Evolutionary conservation across 1,140 invertebrate species (phyloP), one percentile per base, ranked within the genome.

Genomic region (Meloidogyne chitwoodi): DNA sequence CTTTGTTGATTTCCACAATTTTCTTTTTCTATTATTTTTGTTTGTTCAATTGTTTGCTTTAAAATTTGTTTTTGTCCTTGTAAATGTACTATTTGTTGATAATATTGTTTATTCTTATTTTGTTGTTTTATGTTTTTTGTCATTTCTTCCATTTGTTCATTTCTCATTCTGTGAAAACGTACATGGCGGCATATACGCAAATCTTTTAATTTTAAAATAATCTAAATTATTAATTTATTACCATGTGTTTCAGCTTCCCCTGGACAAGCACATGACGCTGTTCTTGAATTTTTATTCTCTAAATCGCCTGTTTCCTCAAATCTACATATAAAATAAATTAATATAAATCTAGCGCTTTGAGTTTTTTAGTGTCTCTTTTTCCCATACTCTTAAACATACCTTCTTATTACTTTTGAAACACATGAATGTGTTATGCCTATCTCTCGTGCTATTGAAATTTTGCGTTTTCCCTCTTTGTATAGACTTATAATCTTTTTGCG

Each of bases 371-470:
- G 0, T 41, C 10, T 41, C 11, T 41, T 41, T 14, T 41, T 12
- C 38, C 38, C 38, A 12, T 12, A 14, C 38, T 11, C 2, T 11
- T 2, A 41, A n/a, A n/a, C n/a, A n/a, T 24, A 73, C 70, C 70
- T 73, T 62, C 70, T 56, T 41, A 73, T 73, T 41, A 74, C 73
- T 67, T 74, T 74, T 29, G 73, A 74, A 16, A 74, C 73, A 64
- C 73, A 74, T n/a, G 73, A 74, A 74, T 74, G 73, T 38, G 73
- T 74, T 10, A 74, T 44, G 16, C 73, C 73, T 16, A 74, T 74
- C 26, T 74, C 73, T 64, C 73, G 29, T 8, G 73, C 73, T 34
- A 74, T 74, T 34, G 73, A 24, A 44, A 74, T 74, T 41, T 74
- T 74, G 11, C 64, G 26, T 10, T 64, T 29, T 2, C 73, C 73